A percentile compares a stretch with the other conserved stretches of the same genome.
These are phyloP conservation scores for Morone chrysops DNA, from an alignment of 2,113 vertebrate species.

Conservation along the genomic window DNA sequence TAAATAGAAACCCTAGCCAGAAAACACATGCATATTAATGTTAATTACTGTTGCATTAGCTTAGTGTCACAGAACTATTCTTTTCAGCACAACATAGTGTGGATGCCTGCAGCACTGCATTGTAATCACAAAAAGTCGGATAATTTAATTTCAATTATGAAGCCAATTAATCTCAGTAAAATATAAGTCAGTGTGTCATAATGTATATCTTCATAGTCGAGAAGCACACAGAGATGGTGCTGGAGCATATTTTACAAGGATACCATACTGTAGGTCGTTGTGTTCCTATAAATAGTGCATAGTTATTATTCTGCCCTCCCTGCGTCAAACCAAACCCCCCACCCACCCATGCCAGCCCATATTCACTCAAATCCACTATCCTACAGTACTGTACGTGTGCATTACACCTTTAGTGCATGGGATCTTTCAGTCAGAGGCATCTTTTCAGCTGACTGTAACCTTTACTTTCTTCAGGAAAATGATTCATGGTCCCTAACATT, in stretches of 20 bases:
- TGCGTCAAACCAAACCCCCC: slow-evolving; percentile 55
- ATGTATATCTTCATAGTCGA: slow-evolving; percentile 23
- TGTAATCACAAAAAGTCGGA: background rate
- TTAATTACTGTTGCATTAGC: slow-evolving; percentile 8
- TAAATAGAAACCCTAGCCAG: slow-evolving; percentile 8
- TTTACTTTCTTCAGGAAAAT: slow-evolving; percentile 7
- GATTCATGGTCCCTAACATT: background rate
- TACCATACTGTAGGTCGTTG: slow-evolving; percentile 60
- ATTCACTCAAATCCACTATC: slow-evolving; percentile 48
- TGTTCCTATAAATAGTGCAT: slow-evolving; percentile 70
- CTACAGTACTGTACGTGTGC: background rate
- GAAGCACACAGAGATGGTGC: slow-evolving; percentile 21
- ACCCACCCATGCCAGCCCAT: slow-evolving; percentile 47
- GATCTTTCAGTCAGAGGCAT: background rate
- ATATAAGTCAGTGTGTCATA: background rate
- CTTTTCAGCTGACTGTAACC: background rate
- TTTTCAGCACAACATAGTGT: background rate
- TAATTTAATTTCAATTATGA: slow-evolving; percentile 1
- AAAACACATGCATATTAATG: slow-evolving; percentile 35
- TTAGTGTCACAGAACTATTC: background rate
- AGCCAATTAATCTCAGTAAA: slow-evolving; percentile 32
- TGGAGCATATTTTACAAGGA: slow-evolving; percentile 54
- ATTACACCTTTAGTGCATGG: slow-evolving; percentile 13
- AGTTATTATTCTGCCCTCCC: slow-evolving; percentile 69
- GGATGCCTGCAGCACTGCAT: background rate